A percentile compares a stretch with the other conserved stretches of the same genome.
phyloP scores from a whole-genome alignment of 2,888 invertebrate genomes.

The Hypena proboscidalis region DNA sequence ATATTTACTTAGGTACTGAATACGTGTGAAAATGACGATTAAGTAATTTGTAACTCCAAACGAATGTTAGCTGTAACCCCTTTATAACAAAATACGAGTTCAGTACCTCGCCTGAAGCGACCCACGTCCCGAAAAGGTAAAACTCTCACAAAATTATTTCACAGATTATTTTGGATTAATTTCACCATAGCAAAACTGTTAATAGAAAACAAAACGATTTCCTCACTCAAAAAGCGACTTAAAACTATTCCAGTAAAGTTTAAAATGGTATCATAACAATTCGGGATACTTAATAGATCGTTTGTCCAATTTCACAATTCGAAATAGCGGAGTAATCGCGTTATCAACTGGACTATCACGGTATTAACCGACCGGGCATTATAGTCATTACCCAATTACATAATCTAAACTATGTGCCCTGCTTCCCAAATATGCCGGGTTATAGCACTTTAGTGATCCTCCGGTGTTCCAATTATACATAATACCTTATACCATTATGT shows the following conservation, averaged over 20 bases:
- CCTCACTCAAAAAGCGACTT: background rate
- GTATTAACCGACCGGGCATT: slow-evolving; percentile 28
- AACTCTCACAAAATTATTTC: background rate
- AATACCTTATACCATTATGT: slow-evolving; percentile 12
- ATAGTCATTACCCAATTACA: slow-evolving; percentile 39
- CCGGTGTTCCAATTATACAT: slow-evolving; percentile 27
- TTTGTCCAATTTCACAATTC: slow-evolving; percentile 45
- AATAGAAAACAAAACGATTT: too few species aligned
- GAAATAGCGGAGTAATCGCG: slow-evolving; percentile 37
- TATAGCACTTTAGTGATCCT: slow-evolving; percentile 13
- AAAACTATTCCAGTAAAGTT: slow-evolving; percentile 11
- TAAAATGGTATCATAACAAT: slow-evolving; percentile 16
- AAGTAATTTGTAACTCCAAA: too few species aligned
- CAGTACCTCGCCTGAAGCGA: too few species aligned
- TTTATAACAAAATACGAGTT: too few species aligned
- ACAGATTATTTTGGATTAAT: slow-evolving; percentile 1
- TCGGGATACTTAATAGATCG: slow-evolving; percentile 31
- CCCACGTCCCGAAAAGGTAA: too few species aligned
- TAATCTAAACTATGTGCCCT: slow-evolving; percentile 32
- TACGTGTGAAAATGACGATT: too few species aligned
- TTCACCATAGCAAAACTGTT: background rate
- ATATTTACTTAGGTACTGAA: too few species aligned
- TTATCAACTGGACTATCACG: slow-evolving; percentile 40
- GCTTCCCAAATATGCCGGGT: slow-evolving; percentile 28
- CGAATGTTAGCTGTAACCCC: too few species aligned